Conservation (phyloP, 2,797 vertebrate genomes). For the Artibeus jamaicensis region DNA sequence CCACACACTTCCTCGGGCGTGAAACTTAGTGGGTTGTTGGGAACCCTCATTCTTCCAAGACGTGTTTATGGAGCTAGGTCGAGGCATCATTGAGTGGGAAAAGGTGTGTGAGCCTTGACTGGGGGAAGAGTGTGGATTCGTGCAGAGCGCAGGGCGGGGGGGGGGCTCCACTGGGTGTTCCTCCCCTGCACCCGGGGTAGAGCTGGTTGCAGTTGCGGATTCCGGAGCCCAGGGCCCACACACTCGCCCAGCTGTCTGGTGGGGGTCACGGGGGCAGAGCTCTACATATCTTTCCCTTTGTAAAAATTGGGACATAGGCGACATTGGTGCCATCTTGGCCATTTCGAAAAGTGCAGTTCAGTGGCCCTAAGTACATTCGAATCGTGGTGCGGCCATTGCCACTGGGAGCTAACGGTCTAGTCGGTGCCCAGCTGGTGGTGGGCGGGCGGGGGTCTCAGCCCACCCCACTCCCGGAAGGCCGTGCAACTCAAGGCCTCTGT, state of each 20-base stretch:
- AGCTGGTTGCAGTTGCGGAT: not conserved
- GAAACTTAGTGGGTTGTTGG: not conserved
- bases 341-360: not conserved
- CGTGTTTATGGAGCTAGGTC: not conserved
- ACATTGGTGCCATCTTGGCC: not conserved
- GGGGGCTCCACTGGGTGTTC: no score
- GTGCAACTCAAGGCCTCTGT: not conserved
- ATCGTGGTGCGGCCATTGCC: not conserved
- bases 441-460: not conserved
- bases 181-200: not conserved
- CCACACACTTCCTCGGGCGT: not conserved
- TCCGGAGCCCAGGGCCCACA: not conserved
- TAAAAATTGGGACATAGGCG: accelerated
- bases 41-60: not conserved
- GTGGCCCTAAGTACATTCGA: not conserved
- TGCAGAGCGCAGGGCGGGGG: not conserved
- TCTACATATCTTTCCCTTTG: not conserved
- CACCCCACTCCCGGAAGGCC: no score
- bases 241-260: not conserved
- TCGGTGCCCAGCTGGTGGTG: no score
- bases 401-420: not conserved
- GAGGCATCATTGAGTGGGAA: not conserved
- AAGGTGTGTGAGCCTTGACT: not conserved
- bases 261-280: not conserved
- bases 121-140: not conserved